Base-by-base conservation (phyloP, 2,797 vertebrate genomes). In the Simalia tracyae region DNA sequence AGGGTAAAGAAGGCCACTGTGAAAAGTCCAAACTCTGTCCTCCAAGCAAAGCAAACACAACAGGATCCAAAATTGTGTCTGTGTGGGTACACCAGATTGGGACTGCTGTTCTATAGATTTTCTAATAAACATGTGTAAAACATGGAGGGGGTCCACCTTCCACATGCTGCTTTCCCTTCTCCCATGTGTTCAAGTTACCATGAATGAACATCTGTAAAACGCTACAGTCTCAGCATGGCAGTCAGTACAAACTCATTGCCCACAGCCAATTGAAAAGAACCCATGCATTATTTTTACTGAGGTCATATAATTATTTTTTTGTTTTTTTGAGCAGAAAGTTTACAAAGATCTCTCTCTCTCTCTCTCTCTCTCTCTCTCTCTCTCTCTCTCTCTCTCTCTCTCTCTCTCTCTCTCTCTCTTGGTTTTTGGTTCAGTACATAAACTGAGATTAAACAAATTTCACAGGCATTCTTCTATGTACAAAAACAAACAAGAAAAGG, bases 361-460 rank as follows among this genome's bases (percentile, higher is more conserved):
- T 76, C 31, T 46, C 46, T 24, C 15, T 11, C 22, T 17, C 31
- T 22, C 42, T 76, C 36, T n/a, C 36, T 36, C 36, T 36, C 36
- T 36, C 1, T 36, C 36, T 36, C 36, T 36, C 36, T 36, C 36
- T 36, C 36, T 42, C 31, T 76, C 36, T 36, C 36, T 36, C 36
- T 36, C 36, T 36, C 36, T 36, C 1, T 36, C 36, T 36, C 36
- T 36, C 36, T 36, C 36, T 36, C 36, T 42, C 31, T 76, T 31
- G 9, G 42, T 76, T 76, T 88, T 81, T 61, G 36, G 46, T 84
- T 88, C 72, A 88, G 60, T 56, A 92, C 76, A 28, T 85, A 66
- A 88, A 92, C 24, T 57, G 50, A 92, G 76, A 92, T 89, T 84
- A 89, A 57, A 89, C 50, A 64, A 28, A 85, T 89, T 87, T 92